These are phyloP conservation scores for Unio delphinus DNA, from an alignment of 2,888 invertebrate species.

Conservation along the genomic window DNA sequence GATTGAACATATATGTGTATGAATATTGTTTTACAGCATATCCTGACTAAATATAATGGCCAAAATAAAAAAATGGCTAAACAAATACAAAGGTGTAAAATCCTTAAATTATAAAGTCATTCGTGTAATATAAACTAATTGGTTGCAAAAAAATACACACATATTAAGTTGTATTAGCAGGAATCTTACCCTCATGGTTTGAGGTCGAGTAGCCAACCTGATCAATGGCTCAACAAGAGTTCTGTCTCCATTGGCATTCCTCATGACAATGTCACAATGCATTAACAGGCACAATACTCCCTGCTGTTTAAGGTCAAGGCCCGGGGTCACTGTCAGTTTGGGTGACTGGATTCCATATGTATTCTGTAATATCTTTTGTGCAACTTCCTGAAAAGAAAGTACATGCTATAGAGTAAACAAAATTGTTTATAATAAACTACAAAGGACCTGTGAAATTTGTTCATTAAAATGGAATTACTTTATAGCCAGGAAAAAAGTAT, in stretches of 20 bases:
- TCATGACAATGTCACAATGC: conserved; percentile 22
- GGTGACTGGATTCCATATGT: not conserved
- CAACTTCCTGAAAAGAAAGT: not conserved
- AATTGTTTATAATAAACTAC: too few species aligned
- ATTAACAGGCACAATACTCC: conserved; percentile 28
- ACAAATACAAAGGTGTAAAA: too few species aligned
- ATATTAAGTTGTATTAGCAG: not conserved
- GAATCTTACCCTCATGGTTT: conserved; percentile 1
- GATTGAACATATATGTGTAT: too few species aligned
- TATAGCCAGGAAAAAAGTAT: too few species aligned
- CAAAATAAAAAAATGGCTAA: too few species aligned
- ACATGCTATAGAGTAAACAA: too few species aligned
- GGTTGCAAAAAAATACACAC: not conserved
- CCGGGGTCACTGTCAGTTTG: conserved; percentile 11
- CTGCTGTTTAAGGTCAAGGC: conserved; percentile 26
- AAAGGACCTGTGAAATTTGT: too few species aligned
- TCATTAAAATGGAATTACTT: too few species aligned
- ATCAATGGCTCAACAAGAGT: conserved; percentile 28
- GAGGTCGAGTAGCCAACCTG: conserved; percentile 7
- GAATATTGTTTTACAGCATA: too few species aligned
- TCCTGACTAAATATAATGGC: too few species aligned
- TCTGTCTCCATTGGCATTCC: conserved; percentile 8
- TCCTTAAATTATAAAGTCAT: too few species aligned
- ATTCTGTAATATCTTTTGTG: conserved; percentile 2
- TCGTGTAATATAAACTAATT: too few species aligned